phyloP scores from a whole-genome alignment of 2,797 vertebrate genomes.

The Ctenosaura bakeri region DNA sequence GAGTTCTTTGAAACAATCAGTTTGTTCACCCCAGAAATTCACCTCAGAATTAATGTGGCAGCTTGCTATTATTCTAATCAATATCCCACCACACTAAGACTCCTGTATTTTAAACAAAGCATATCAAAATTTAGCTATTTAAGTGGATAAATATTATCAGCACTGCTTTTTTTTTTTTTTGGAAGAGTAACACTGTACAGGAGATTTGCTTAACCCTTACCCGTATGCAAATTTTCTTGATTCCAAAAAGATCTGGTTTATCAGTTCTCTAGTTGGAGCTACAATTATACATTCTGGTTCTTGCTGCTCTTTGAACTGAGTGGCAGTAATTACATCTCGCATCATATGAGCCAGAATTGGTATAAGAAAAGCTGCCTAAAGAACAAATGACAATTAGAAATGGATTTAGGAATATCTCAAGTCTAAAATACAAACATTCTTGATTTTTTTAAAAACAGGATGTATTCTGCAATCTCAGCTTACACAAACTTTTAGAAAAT shows the following conservation, averaged over 20 bases:
- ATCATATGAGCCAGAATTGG: conserved; percentile 92
- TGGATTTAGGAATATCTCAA: background rate
- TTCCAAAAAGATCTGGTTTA: conserved; percentile 94
- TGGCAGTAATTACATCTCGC: conserved; percentile 86
- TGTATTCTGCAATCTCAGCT: background rate
- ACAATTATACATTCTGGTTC: conserved; percentile 92
- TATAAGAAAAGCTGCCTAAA: conserved; percentile 94
- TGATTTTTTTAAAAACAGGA: background rate
- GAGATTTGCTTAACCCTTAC: conserved; percentile 75
- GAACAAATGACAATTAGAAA: conserved; percentile 7
- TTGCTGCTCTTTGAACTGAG: conserved; percentile 87
- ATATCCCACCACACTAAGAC: background rate
- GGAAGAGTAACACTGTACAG: background rate
- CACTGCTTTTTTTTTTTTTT: background rate
- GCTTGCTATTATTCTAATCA: background rate
- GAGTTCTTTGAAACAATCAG: background rate
- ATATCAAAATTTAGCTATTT: background rate
- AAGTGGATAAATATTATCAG: background rate
- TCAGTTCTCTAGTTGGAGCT: conserved; percentile 94
- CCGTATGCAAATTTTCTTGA: conserved; percentile 93
- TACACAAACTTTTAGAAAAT: background rate
- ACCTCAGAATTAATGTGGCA: background rate
- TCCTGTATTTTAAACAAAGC: too few relatives aligned
- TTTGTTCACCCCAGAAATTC: background rate
- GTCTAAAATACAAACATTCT: background rate